Percentiles rank a stretch among this genome's conserved stretches.
These are phyloP conservation scores for Lepus europaeus DNA, from an alignment of 2,113 vertebrate genomes.

Conservation along the genomic window DNA sequence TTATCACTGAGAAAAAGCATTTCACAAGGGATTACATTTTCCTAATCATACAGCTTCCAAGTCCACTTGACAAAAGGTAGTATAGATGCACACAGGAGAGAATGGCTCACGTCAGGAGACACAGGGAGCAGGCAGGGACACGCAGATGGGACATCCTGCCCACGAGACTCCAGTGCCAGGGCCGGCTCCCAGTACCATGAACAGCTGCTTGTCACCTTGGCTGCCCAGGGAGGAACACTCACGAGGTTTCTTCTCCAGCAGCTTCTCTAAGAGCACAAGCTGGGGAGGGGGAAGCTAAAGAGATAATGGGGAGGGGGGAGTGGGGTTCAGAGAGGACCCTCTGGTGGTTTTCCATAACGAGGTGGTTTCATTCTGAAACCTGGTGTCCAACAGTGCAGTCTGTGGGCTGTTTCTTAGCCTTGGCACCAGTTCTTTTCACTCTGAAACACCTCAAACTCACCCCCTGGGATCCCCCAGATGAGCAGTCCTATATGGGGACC, in stretches of 20 bases:
- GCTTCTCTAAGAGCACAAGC: neutral
- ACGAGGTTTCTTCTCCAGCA: neutral
- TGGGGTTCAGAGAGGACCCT: neutral
- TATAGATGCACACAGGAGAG: neutral
- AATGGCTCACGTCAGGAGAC: neutral
- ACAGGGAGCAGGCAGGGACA: rapidly evolving
- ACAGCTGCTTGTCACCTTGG: no score
- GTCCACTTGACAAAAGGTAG: neutral
- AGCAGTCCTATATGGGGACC: neutral
- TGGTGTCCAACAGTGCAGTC: no score
- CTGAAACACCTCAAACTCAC: neutral
- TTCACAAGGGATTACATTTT: neutral
- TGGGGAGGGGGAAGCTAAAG: neutral
- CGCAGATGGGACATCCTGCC: neutral
- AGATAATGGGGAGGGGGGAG: neutral
- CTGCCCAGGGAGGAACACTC: neutral
- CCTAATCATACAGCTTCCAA: neutral
- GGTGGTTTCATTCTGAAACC: neutral
- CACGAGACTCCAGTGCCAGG: neutral
- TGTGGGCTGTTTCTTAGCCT: neutral
- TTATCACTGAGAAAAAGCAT: neutral
- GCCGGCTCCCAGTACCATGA: no score
- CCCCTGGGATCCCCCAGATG: neutral
- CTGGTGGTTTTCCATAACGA: neutral
- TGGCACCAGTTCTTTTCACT: neutral